Percentiles rank a stretch among this genome's conserved stretches.
Evolutionary conservation across 2,888 invertebrate genomes (phyloP).

Genomic region (Drosophila prostipennis): DNA sequence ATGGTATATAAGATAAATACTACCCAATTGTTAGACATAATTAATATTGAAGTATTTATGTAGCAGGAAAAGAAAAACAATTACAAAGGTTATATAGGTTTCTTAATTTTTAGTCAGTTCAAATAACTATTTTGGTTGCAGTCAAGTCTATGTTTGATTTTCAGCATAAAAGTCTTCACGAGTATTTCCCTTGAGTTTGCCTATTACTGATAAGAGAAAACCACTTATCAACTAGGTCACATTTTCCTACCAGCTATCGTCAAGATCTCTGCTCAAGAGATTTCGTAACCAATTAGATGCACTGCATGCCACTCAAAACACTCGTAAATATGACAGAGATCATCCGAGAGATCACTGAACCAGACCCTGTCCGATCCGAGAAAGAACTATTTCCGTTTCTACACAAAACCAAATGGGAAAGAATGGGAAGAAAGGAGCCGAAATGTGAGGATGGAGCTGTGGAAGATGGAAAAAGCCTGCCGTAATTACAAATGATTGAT

Average conservation of each 20-base stretch:
- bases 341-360: conserved; percentile 61
- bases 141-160: neutral
- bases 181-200: neutral
- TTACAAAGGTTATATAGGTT: too few relatives aligned
- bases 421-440: conserved; percentile 30
- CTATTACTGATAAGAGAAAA: conserved; percentile 1
- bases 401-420: conserved; percentile 13
- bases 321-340: conserved; percentile 56
- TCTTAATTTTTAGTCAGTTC: too few relatives aligned
- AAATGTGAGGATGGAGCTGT: conserved; percentile 23
- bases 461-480: conserved; percentile 38
- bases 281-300: conserved; percentile 19
- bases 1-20: neutral
- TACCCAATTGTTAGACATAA: neutral
- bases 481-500: conserved; percentile 74
- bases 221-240: conserved; percentile 37
- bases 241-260: conserved; percentile 7
- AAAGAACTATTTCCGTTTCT: conserved; percentile 67
- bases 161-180: neutral
- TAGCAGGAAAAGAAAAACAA: too few relatives aligned
- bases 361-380: conserved; percentile 50
- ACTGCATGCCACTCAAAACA: conserved; percentile 27
- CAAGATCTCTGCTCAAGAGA: conserved; percentile 9
- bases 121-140: too few relatives aligned
- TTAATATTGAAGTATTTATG: too few relatives aligned